Conservation (phyloP, 2,113 vertebrate species). For the Aythya baeri region DNA sequence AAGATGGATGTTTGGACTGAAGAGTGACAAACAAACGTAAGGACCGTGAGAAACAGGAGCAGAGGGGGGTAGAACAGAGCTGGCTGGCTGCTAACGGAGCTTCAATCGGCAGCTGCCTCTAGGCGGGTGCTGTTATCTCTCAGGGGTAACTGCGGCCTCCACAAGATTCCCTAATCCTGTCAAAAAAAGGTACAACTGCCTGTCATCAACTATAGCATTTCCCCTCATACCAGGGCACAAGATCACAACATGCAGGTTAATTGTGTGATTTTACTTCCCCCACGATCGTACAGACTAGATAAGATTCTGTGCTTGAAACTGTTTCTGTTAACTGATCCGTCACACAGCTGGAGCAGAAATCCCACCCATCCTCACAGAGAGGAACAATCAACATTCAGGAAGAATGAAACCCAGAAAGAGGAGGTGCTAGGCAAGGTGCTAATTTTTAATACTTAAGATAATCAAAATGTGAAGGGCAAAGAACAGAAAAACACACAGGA, state of each 20-base stretch:
- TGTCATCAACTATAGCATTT: slow-evolving; percentile 1
- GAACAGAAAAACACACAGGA: fast-evolving
- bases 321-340: not conserved
- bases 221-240: not conserved
- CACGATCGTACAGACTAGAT: not conserved
- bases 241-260: not conserved
- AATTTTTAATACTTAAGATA: not conserved
- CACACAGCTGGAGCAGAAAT: not conserved
- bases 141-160: slow-evolving; percentile 76
- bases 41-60: slow-evolving; percentile 56
- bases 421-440: not conserved
- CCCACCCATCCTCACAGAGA: not conserved
- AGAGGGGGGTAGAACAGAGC: slow-evolving; percentile 36
- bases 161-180: slow-evolving; percentile 79
- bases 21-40: slow-evolving; percentile 48
- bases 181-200: slow-evolving; percentile 67
- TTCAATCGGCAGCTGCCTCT: slow-evolving; percentile 44
- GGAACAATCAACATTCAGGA: not conserved
- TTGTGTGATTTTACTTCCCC: not conserved
- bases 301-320: not conserved
- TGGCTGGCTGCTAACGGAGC: slow-evolving; percentile 54
- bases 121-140: slow-evolving; percentile 38
- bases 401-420: not conserved
- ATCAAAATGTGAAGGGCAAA: not conserved
- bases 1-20: slow-evolving; percentile 15